Conservation (phyloP, 1,140 invertebrate species). For the Acyrthosiphon pisum region DNA sequence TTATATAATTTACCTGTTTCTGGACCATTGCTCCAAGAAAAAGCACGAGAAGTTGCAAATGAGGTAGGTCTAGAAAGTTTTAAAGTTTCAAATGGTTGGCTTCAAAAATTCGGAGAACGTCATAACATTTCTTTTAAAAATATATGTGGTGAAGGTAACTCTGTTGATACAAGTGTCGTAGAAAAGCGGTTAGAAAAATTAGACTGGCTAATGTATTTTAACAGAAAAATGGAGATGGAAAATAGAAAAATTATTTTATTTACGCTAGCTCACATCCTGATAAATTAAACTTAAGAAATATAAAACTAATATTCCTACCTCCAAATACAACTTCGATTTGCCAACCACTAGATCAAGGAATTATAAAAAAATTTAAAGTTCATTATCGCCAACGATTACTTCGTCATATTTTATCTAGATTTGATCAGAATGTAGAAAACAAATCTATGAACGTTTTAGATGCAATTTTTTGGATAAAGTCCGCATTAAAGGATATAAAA, state of each 20-base stretch:
- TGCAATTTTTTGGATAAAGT: not conserved
- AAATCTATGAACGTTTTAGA: not conserved
- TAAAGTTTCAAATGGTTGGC: too few relatives aligned
- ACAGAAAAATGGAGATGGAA: too few relatives aligned
- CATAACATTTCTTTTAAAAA: too few relatives aligned
- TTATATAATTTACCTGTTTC: too few relatives aligned
- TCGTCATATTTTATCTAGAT: not conserved
- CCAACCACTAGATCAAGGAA: not conserved
- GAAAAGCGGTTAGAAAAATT: too few relatives aligned
- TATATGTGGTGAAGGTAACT: too few relatives aligned
- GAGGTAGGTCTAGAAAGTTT: too few relatives aligned
- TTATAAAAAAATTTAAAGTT: not conserved
- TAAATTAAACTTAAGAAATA: not conserved
- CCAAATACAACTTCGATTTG: not conserved
- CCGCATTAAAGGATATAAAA: not conserved
- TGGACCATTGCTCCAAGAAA: too few relatives aligned
- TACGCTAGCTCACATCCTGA: slow-evolving; percentile 4
- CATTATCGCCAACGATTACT: not conserved
- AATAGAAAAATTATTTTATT: not conserved
- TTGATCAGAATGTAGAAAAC: not conserved
- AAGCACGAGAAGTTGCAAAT: too few relatives aligned
- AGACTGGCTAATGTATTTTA: not conserved
- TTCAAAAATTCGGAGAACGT: too few relatives aligned
- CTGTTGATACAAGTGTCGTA: too few relatives aligned
- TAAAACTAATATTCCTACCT: slow-evolving; percentile 15